Evolutionary conservation across 2,113 vertebrate genomes (phyloP).

Genomic region (Podarcis raffonei): DNA sequence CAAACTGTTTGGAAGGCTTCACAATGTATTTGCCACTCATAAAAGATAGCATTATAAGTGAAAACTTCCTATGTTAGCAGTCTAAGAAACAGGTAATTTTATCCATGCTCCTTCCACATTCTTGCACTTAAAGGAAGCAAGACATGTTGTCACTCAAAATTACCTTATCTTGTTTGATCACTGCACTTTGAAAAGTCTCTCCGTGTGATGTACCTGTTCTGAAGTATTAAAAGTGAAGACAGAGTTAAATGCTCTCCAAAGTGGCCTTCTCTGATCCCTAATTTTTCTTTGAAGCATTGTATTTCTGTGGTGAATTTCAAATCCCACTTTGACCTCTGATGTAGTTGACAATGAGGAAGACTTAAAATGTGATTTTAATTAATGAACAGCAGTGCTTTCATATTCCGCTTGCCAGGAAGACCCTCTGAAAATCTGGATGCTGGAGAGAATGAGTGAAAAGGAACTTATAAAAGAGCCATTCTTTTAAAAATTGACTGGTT

Average conservation of each 20-base stretch:
- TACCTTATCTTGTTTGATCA: conserved; percentile 19
- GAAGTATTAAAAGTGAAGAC: conserved; percentile 57
- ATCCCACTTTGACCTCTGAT: neutral
- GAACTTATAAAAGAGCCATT: neutral
- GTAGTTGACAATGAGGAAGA: neutral
- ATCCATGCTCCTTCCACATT: conserved; percentile 23
- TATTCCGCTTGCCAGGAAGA: neutral
- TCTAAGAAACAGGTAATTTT: conserved; percentile 45
- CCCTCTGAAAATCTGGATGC: neutral
- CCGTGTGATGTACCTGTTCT: conserved; percentile 53
- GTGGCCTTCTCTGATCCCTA: conserved; percentile 53
- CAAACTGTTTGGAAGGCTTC: conserved; percentile 35
- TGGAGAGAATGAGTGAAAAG: neutral
- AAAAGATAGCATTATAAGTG: conserved; percentile 59
- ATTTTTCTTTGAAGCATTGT: conserved; percentile 52
- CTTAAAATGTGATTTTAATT: neutral
- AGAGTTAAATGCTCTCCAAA: conserved; percentile 37
- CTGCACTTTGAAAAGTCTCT: conserved; percentile 40
- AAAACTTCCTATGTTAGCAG: conserved; percentile 55
- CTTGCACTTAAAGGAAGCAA: conserved; percentile 20
- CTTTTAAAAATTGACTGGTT: neutral
- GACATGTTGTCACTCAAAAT: conserved; percentile 37
- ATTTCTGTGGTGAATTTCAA: conserved; percentile 36
- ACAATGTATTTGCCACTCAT: conserved; percentile 33
- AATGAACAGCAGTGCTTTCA: neutral